Conservation (phyloP, 2,113 vertebrate species). For the Aegithalos caudatus region DNA sequence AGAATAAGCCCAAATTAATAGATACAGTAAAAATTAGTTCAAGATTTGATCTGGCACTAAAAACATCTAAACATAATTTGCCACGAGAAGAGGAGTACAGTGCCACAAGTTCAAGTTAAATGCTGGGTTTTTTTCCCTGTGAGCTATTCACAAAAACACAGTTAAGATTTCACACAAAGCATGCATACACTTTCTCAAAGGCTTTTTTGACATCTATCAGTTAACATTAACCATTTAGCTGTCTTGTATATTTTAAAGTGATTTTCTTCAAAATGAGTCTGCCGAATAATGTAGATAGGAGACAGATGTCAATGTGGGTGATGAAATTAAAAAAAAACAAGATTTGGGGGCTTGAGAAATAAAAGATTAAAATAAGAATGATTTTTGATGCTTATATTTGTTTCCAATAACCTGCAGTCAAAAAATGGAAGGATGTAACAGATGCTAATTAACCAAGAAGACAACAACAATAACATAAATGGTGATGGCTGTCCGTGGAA, state of each 20-base stretch:
- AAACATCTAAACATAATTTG: not conserved
- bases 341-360: not conserved
- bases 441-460: not conserved
- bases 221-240: not conserved
- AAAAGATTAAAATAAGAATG: not conserved
- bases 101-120: not conserved
- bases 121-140: accelerated
- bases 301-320: not conserved
- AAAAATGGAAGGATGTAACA: not conserved
- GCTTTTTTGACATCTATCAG: not conserved
- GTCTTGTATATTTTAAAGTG: not conserved
- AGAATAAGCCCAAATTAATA: not conserved
- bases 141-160: not conserved
- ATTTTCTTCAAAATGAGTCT: not conserved
- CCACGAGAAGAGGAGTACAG: not conserved
- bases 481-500: not conserved
- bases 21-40: not conserved
- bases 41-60: not conserved
- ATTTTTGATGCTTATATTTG: not conserved
- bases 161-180: not conserved
- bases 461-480: not conserved
- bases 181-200: not conserved
- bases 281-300: not conserved
- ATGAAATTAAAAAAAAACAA: not conserved
- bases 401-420: not conserved